Percentiles rank a stretch among this genome's conserved stretches.
Evolutionary conservation across 2,888 invertebrate genomes (phyloP).

Genomic region (Orchesella flavescens): DNA sequence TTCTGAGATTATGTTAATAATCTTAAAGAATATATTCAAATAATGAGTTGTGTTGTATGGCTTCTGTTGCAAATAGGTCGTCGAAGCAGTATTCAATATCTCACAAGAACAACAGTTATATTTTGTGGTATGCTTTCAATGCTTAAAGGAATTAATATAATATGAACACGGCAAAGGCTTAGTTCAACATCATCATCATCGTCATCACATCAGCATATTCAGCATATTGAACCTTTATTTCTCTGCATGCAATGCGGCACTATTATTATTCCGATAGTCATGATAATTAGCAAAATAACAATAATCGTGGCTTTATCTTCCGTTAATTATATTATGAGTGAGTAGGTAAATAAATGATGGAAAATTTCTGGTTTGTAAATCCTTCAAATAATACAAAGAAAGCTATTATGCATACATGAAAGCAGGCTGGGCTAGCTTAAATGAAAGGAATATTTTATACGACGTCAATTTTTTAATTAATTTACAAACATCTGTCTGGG

Average conservation of each 20-base stretch:
- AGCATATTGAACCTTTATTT: too few species aligned
- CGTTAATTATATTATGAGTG: slow-evolving; percentile 31
- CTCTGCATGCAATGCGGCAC: too few species aligned
- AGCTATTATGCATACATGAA: too few species aligned
- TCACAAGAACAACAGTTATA: slow-evolving; percentile 25
- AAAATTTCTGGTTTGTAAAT: background rate
- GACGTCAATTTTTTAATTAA: too few species aligned
- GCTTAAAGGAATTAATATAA: background rate
- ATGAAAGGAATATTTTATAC: too few species aligned
- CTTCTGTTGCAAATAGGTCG: slow-evolving; percentile 57
- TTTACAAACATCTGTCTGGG: too few species aligned
- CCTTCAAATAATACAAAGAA: too few species aligned
- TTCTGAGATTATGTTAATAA: slow-evolving; percentile 52
- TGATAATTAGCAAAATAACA: slow-evolving; percentile 57
- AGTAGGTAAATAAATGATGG: background rate
- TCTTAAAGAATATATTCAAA: slow-evolving; percentile 41
- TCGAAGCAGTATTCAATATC: slow-evolving; percentile 38
- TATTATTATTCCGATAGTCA: slow-evolving; percentile 53
- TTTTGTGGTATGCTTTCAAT: slow-evolving; percentile 28
- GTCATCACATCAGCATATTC: too few species aligned
- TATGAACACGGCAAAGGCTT: too few species aligned
- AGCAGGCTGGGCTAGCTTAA: too few species aligned
- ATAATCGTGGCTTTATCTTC: slow-evolving; percentile 44
- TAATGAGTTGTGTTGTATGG: slow-evolving; percentile 42
- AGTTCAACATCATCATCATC: too few species aligned